Evolutionary conservation across 2,888 invertebrate genomes (phyloP), one percentile per base, ranked within the genome.

Genomic region (Altica lythri): DNA sequence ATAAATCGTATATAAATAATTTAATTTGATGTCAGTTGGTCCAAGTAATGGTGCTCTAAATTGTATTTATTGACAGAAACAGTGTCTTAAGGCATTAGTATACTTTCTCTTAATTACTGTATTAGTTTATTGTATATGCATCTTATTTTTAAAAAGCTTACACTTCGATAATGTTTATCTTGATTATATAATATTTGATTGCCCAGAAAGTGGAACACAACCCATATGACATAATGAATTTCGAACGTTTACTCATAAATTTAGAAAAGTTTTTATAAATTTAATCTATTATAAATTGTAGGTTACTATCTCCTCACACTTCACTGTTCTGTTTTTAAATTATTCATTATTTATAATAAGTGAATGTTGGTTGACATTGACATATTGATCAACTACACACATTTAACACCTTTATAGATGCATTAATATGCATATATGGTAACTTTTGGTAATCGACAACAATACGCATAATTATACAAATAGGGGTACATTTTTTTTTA

Each of bases 111-210:
- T 51, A 51, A 44, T 51, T 52, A 52, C 40, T 45, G 9, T 52
- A 29, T 52, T 45, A 35, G 44, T 52, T 27, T 52, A 30, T 30
- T 30, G 30, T 30, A 30, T 43, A 48, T 53, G 42, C 44, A 53
- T 42, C 40, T 48, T 48, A 40, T 35, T 53, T 53, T 53, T 48
- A 30, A 27, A 40, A 35, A 47, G 34, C 34, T 47, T 53, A 43
- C 35, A 13, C 34, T 48, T 17, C n/a, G 43, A 27, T 43, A 48
- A 43, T 53, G 47, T 53, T 53, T 53, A 48, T 43, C 35, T 48
- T 37, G 34, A 53, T 53, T 53, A 48, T 43, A 48, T 53, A 53
- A 53, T 48, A 53, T 48, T 53, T 53, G 48, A 48, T 48, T 48
- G 47, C 37, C 34, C 48, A 29, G 48, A 53, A 53, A 48, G 53